Conservation (phyloP, 2,888 invertebrate species). For the Pollenia amentaria region DNA sequence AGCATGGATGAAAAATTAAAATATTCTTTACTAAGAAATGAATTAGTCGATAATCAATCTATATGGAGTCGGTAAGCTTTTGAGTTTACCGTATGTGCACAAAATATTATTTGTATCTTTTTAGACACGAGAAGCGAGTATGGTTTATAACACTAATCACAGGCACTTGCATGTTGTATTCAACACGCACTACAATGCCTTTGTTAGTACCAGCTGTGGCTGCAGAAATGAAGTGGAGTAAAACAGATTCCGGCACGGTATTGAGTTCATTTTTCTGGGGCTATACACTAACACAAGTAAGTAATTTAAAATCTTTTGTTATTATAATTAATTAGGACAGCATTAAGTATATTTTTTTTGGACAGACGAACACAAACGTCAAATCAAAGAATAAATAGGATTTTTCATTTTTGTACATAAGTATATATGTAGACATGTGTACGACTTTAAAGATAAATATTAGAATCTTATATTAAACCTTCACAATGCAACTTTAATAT, state of each 20-base stretch:
- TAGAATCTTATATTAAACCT: no score
- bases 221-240: slow-evolving; percentile 88
- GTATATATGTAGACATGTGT: no score
- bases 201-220: slow-evolving; percentile 87
- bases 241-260: slow-evolving; percentile 89
- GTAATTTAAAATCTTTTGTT: slow-evolving; percentile 15
- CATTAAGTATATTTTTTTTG: no score
- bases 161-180: slow-evolving; percentile 88
- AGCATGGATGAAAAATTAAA: slow-evolving; percentile 79
- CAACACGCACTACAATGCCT: slow-evolving; percentile 88
- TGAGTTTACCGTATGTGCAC: background rate
- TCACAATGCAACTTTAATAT: no score
- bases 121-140: slow-evolving; percentile 86
- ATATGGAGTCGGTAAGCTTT: slow-evolving; percentile 83
- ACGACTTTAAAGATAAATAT: no score
- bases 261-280: slow-evolving; percentile 91
- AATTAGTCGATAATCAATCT: slow-evolving; percentile 84
- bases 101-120: background rate
- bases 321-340: no score
- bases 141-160: slow-evolving; percentile 87
- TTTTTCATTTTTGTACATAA: no score
- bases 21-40: slow-evolving; percentile 84
- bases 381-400: no score
- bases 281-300: slow-evolving; percentile 88
- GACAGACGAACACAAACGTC: no score